A percentile compares a stretch with the other conserved stretches of the same genome.
Conservation (phyloP, 2,113 vertebrate genomes). For the Neolamprologus hecqui region DNA sequence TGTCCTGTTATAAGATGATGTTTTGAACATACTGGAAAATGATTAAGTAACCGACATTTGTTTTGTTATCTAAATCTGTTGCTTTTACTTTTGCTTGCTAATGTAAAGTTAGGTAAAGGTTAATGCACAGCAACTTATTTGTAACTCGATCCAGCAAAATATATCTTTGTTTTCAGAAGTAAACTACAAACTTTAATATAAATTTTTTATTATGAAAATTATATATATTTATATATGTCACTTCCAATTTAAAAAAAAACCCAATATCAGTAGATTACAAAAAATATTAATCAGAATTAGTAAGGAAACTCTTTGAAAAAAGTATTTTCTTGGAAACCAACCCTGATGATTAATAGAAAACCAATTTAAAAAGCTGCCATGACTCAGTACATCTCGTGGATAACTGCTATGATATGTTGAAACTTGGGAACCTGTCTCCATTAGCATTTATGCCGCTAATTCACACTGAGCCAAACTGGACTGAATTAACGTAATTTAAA, state of each 20-base stretch:
- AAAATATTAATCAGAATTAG: not conserved
- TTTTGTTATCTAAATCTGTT: not conserved
- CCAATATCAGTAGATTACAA: not conserved
- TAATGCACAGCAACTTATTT: not conserved
- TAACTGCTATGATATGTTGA: not conserved
- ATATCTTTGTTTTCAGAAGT: not conserved
- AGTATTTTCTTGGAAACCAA: not conserved
- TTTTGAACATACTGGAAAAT: not conserved
- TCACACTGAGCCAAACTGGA: not conserved
- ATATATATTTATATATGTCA: not conserved
- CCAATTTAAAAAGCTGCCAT: not conserved
- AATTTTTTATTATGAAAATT: fast-evolving
- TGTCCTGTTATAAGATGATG: not conserved
- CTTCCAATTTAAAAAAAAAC: fast-evolving
- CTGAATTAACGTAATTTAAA: not conserved
- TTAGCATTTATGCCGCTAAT: not conserved
- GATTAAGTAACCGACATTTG: not conserved
- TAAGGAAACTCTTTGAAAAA: not conserved
- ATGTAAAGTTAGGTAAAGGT: not conserved
- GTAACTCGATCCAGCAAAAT: too few relatives aligned
- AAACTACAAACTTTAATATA: not conserved
- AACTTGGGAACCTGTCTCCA: not conserved
- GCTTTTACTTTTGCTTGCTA: not conserved
- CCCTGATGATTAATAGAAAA: not conserved
- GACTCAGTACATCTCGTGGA: not conserved